Percentiles rank a stretch among this genome's conserved stretches.
phyloP scores from a whole-genome alignment of 2,113 vertebrate genomes.

The Neogobius melanostomus region DNA sequence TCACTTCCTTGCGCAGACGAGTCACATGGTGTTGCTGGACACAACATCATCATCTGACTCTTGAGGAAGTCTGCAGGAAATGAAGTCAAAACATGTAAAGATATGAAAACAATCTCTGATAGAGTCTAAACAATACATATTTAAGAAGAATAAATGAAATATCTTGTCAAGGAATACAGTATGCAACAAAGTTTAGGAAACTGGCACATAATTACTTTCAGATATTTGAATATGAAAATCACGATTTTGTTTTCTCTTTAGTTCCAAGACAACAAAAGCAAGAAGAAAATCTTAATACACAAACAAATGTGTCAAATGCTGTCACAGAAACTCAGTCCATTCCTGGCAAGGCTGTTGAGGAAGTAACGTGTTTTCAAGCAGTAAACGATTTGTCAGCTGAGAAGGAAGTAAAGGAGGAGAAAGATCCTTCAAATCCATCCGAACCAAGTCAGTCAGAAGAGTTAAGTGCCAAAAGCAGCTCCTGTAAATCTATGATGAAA shows the following conservation, averaged over 20 bases:
- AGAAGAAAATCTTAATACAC: neutral
- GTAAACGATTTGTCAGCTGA: neutral
- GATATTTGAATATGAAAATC: too few species aligned
- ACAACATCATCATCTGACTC: too few species aligned
- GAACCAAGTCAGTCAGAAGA: neutral
- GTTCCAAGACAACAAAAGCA: neutral
- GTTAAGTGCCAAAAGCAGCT: neutral
- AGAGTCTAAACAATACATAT: too few species aligned
- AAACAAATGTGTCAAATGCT: neutral
- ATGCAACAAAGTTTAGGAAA: too few species aligned
- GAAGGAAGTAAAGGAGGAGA: neutral
- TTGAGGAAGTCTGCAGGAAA: too few species aligned
- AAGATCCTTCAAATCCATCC: neutral
- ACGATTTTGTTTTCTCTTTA: neutral
- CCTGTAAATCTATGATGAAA: neutral
- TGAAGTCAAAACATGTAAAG: too few species aligned
- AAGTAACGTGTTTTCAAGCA: neutral
- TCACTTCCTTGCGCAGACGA: too few species aligned
- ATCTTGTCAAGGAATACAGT: too few species aligned
- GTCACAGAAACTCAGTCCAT: neutral
- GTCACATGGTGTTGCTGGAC: too few species aligned
- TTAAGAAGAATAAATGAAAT: too few species aligned
- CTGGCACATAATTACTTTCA: too few species aligned
- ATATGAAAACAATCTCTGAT: neutral
- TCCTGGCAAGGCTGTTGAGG: neutral